Percentiles rank a stretch among this genome's conserved stretches.
phyloP scores from a whole-genome alignment of 2,888 invertebrate species.

The Trichogramma dendrolimi region DNA sequence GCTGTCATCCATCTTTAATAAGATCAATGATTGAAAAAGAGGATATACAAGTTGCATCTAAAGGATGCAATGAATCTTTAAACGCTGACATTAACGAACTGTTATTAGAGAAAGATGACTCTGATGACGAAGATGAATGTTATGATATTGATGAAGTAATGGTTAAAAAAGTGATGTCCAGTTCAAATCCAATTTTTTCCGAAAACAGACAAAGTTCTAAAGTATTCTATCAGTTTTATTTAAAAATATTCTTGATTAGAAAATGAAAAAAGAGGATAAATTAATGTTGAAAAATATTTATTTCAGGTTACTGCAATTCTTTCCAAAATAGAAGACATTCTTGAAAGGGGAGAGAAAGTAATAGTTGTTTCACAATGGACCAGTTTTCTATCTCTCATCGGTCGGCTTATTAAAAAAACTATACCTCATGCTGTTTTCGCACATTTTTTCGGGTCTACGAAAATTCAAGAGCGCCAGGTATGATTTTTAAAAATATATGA shows the following conservation, averaged over 20 bases:
- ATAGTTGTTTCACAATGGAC: slow-evolving; percentile 24
- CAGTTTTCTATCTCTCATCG: background rate
- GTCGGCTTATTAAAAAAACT: too few species aligned
- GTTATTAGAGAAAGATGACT: slow-evolving; percentile 9
- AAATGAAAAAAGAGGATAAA: background rate
- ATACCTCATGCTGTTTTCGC: too few species aligned
- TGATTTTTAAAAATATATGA: background rate
- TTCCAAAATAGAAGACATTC: background rate
- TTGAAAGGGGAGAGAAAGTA: slow-evolving; percentile 22
- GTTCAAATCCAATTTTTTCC: slow-evolving; percentile 13
- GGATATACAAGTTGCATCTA: slow-evolving; percentile 4
- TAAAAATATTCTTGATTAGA: background rate
- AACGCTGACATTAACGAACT: slow-evolving; percentile 1
- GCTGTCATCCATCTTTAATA: slow-evolving; percentile 21
- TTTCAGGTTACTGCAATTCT: slow-evolving; percentile 18
- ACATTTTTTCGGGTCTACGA: too few species aligned
- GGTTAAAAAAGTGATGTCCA: slow-evolving; percentile 5
- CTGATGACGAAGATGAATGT: slow-evolving; percentile 3
- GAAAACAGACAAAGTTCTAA: slow-evolving; percentile 17
- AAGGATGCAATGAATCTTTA: background rate
- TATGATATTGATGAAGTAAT: background rate
- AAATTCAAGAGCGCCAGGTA: slow-evolving; percentile 19
- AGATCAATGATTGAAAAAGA: slow-evolving; percentile 14
- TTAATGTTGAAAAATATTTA: background rate
- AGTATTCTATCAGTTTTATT: slow-evolving; percentile 5